Percentiles rank a stretch among this genome's conserved stretches.
These are phyloP conservation scores for Thamnophis elegans DNA, from an alignment of 2,797 vertebrate genomes.

Conservation along the genomic window DNA sequence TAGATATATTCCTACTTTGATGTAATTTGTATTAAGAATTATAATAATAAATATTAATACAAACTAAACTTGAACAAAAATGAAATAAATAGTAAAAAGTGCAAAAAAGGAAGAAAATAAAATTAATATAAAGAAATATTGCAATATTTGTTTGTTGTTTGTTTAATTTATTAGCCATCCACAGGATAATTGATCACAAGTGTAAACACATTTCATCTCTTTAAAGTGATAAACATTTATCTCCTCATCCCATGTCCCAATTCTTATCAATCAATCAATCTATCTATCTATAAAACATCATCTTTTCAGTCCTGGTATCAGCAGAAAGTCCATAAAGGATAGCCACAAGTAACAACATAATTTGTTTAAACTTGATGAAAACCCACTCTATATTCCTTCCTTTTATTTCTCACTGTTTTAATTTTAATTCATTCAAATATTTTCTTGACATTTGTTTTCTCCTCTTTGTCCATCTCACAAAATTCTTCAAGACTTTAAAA, in stretches of 20 bases:
- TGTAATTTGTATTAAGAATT: not conserved
- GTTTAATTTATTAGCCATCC: not conserved
- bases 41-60: not conserved
- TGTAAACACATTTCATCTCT: not conserved
- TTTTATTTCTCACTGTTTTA: not conserved
- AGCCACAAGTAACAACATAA: not conserved
- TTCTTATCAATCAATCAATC: not conserved
- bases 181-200: not conserved
- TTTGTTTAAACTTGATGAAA: not conserved
- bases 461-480: not conserved
- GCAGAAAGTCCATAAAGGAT: not conserved
- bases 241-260: not conserved
- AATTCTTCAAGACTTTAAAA: not conserved
- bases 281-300: not conserved
- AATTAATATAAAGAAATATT: not conserved
- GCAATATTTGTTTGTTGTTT: not conserved
- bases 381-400: not conserved
- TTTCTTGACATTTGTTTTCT: not conserved
- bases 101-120: not conserved
- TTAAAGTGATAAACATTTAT: not conserved
- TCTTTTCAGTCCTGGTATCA: not conserved
- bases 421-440: not conserved
- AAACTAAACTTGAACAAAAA: not conserved
- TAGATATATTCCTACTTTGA: not conserved
- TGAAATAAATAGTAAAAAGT: not conserved